Percentiles rank a stretch among this genome's conserved stretches.
phyloP scores from a whole-genome alignment of 2,797 vertebrate genomes.

The Acanthornis magna region DNA sequence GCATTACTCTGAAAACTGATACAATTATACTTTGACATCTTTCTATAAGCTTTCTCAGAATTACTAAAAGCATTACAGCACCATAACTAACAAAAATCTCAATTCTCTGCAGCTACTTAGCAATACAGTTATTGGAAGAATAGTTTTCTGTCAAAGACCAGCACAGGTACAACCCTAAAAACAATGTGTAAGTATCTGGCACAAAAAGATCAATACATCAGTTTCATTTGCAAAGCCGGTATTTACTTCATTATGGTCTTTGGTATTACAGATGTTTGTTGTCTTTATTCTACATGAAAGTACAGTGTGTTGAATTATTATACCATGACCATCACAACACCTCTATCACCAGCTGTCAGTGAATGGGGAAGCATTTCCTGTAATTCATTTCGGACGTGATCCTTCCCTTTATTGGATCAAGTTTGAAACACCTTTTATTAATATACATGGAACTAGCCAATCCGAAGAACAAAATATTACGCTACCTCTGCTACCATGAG shows the following conservation, averaged over 20 bases:
- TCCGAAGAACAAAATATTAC: neutral
- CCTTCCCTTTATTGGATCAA: neutral
- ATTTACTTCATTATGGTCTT: neutral
- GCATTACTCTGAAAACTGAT: neutral
- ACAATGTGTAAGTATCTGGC: neutral
- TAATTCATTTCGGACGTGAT: neutral
- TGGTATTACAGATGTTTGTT: neutral
- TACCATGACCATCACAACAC: rapidly evolving
- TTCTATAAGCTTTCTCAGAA: neutral
- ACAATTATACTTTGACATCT: neutral
- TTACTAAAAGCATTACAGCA: neutral
- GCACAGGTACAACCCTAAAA: neutral
- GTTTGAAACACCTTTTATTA: neutral
- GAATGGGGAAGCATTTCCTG: neutral
- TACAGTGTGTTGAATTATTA: neutral
- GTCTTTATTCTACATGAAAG: neutral
- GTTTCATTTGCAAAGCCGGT: neutral
- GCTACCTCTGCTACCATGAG: neutral
- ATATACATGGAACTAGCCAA: neutral
- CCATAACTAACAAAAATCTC: neutral
- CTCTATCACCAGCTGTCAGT: neutral
- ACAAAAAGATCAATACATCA: neutral
- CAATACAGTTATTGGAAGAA: neutral
- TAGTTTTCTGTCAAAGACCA: neutral
- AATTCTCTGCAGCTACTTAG: neutral